Evolutionary conservation across 2,797 vertebrate species (phyloP).

Genomic region (Siniperca obscura): DNA sequence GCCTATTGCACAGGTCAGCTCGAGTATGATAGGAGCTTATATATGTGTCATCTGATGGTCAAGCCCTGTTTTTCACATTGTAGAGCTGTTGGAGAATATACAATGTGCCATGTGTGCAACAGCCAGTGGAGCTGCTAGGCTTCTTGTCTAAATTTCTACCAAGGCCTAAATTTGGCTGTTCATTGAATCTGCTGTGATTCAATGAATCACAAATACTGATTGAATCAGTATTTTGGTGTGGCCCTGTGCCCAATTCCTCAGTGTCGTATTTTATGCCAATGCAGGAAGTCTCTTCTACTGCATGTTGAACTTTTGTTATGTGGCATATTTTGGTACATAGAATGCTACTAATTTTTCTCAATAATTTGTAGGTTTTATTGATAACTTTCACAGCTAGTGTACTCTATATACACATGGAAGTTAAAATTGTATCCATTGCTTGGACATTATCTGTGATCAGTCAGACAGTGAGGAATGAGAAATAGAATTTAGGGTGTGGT

Average conservation of each 20-base stretch:
- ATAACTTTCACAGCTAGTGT: slow-evolving; percentile 40
- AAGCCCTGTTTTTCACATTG: slow-evolving; percentile 36
- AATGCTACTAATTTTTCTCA: not conserved
- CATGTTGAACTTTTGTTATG: slow-evolving; percentile 12
- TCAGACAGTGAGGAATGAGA: slow-evolving; percentile 39
- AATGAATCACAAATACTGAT: too few species aligned
- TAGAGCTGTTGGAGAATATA: slow-evolving; percentile 26
- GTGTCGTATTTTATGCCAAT: slow-evolving; percentile 4
- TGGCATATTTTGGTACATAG: slow-evolving; percentile 3
- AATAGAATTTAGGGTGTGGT: slow-evolving; percentile 52
- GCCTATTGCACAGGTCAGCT: slow-evolving; percentile 31
- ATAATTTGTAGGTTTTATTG: slow-evolving; percentile 12
- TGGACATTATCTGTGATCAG: slow-evolving; percentile 40
- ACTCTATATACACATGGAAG: not conserved
- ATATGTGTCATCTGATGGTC: slow-evolving; percentile 50
- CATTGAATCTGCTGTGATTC: slow-evolving; percentile 40
- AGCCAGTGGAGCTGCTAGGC: slow-evolving; percentile 16
- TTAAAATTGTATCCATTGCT: slow-evolving; percentile 5
- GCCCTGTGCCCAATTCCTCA: slow-evolving; percentile 15
- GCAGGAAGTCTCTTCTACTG: not conserved
- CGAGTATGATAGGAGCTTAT: slow-evolving; percentile 43
- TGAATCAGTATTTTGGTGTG: slow-evolving; percentile 23
- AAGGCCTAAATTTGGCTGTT: slow-evolving; percentile 49
- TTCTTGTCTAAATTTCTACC: slow-evolving; percentile 30
- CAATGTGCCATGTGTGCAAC: slow-evolving; percentile 12